A percentile compares a stretch with the other conserved stretches of the same genome.
Conservation (phyloP, 2,113 vertebrate genomes). For the Oreochromis spilurus region DNA sequence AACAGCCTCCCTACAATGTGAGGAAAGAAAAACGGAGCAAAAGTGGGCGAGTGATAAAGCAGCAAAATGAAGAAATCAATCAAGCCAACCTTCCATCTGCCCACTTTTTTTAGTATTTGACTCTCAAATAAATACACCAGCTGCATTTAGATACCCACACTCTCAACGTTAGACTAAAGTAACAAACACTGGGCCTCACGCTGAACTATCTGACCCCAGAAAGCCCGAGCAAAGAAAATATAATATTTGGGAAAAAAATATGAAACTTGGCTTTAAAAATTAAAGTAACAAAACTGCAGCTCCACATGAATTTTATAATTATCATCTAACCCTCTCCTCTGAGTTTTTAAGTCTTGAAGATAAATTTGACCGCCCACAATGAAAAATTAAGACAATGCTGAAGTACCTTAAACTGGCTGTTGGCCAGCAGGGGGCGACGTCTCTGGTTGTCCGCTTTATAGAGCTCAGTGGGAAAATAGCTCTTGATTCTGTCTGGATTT, state of each 20-base stretch:
- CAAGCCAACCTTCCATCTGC: background rate
- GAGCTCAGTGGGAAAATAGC: background rate
- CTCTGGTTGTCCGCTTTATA: fast-evolving
- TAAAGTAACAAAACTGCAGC: fast-evolving
- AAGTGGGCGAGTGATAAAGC: background rate
- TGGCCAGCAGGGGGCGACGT: background rate
- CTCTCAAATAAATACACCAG: background rate
- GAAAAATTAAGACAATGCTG: background rate
- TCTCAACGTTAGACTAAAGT: background rate
- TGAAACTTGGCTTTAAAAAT: background rate
- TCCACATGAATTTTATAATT: background rate
- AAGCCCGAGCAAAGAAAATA: background rate
- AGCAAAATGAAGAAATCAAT: background rate
- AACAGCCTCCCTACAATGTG: background rate
- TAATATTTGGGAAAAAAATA: background rate
- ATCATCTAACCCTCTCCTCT: background rate
- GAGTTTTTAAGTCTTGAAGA: background rate
- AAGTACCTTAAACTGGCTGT: background rate
- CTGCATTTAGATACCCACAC: background rate
- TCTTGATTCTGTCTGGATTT: background rate
- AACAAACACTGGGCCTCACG: fast-evolving
- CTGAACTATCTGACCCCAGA: background rate
- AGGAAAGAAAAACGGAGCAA: background rate
- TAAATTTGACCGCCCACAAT: background rate
- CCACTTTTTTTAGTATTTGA: background rate